Conservation (phyloP, 2,797 vertebrate genomes). For the Gallinago solitaria region DNA sequence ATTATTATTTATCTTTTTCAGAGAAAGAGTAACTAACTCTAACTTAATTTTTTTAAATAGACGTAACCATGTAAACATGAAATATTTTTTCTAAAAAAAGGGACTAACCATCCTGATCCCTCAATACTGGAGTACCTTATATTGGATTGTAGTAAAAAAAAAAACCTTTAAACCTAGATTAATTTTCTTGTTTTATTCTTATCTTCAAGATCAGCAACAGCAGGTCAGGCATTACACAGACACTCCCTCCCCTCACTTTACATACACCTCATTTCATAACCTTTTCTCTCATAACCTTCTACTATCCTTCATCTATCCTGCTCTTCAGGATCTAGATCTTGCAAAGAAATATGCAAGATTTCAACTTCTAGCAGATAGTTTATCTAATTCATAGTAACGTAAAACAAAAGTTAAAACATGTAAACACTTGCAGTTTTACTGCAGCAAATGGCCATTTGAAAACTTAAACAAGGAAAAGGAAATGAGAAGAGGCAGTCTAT, state of each 20-base stretch:
- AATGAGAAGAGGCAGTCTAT: neutral
- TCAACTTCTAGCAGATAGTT: neutral
- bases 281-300: neutral
- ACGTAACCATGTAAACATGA: conserved; percentile 64
- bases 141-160: neutral
- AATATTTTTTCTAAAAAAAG: neutral
- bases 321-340: neutral
- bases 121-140: neutral
- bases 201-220: conserved; percentile 11
- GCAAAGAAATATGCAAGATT: neutral
- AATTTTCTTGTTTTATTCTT: conserved; percentile 25
- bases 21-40: conserved; percentile 63
- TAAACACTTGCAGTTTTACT: neutral
- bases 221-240: neutral
- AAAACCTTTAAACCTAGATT: neutral
- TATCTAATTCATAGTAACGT: neutral
- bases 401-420: neutral
- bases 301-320: neutral
- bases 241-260: neutral
- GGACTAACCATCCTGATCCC: conserved; percentile 56
- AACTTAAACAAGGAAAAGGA: neutral
- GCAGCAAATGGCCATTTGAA: neutral
- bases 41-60: conserved; percentile 25
- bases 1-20: conserved; percentile 29
- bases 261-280: neutral